Base-by-base conservation (phyloP, 1,140 invertebrate genomes). In the Zaprionus inermis region DNA sequence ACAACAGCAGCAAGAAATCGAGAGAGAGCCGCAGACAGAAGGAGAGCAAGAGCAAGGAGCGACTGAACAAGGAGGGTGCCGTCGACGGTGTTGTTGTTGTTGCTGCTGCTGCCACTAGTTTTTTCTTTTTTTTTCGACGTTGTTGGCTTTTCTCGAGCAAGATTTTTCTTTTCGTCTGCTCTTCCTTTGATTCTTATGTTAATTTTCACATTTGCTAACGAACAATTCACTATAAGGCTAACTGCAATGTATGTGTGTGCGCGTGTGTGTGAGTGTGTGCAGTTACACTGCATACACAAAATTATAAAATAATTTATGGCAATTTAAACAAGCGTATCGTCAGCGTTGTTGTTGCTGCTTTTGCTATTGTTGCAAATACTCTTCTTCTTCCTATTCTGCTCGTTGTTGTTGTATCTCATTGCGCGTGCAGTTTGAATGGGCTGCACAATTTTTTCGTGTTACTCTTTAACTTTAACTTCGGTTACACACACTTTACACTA, bases 231-330 rank as follows among this genome's bases (percentile, higher is more conserved):
- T 55, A 34, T 61, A 60, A 60, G 30, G 16, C 16, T 18, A 60
- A 22, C 12, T 59, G 20, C 58, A 52, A 60, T 34, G 38, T 12
- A 24, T 55, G 24, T 38, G 30, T 51, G 49, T 54, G 52, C 54
- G 16, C 46, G 41, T 59, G 20, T 20, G 44, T 57, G 38, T 57
- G 16, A 46, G 41, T 66, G 36, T 28, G 20, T 57, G 38, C 46
- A 38, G 60, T 65, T 64, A 66, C 66, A 70, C 32, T 70, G 72
- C 54, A 70, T 76, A 66, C 52, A 66, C 67, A 76, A 81, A 84
- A 75, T 84, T 81, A 69, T 76, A 76, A 68, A 88, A 79, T 83
- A 83, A 83, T 77, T 83, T 83, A 83, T 84, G 65, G 77, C 81
- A 84, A 84, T 83, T 81, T 81, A 77, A 75, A 67, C 72, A 71